A percentile compares a stretch with the other conserved stretches of the same genome.
Evolutionary conservation across 2,797 vertebrate species (phyloP).

Genomic region (Heterohyrax brucei): DNA sequence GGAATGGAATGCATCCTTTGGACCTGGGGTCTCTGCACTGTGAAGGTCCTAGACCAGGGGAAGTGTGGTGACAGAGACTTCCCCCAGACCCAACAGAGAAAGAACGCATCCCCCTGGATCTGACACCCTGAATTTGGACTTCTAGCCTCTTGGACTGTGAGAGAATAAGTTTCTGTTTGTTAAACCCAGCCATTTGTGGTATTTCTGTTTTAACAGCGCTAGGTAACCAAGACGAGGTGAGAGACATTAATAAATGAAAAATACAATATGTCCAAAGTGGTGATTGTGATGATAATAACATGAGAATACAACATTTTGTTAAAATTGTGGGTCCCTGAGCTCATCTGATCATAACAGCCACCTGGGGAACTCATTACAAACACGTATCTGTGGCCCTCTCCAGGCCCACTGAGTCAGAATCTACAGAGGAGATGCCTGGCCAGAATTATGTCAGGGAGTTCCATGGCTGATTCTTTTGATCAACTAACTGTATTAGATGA

Average conservation of each 20-base stretch:
- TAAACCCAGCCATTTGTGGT: no score
- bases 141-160: no score
- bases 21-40: no score
- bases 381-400: neutral
- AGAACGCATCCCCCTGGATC: no score
- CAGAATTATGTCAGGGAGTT: neutral
- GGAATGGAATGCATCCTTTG: no score
- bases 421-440: neutral
- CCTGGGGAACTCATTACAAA: neutral
- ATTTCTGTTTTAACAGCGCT: no score
- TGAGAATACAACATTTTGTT: neutral
- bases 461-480: neutral
- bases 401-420: neutral
- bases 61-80: no score
- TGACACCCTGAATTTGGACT: no score
- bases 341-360: constrained; percentile 11
- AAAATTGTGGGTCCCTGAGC: neutral
- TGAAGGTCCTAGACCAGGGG: no score
- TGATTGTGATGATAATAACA: neutral
- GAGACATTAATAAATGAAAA: neutral
- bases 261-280: neutral
- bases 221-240: no score
- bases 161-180: no score
- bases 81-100: no score
- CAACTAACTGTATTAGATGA: neutral